These are phyloP conservation scores for Naja naja DNA, from an alignment of 2,113 vertebrate species.

Conservation along the genomic window DNA sequence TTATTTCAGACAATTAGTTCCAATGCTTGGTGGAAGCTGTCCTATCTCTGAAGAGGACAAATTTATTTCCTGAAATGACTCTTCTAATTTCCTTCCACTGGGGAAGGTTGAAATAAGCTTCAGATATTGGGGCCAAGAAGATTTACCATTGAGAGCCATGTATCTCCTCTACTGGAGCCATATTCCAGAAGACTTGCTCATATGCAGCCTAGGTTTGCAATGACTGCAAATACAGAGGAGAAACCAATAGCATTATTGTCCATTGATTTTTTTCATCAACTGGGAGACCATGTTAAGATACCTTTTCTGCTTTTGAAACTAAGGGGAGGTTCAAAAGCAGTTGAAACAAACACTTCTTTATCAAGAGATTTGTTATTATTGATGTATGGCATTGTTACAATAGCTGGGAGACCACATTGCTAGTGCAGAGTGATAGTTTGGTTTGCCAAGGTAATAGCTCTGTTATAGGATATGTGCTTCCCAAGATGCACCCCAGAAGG, in stretches of 20 bases:
- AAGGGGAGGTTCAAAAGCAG: not conserved
- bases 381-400: too few species aligned
- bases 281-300: not conserved
- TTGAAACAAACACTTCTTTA: not conserved
- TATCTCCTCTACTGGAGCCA: not conserved
- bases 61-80: not conserved
- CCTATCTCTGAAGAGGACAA: not conserved
- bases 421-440: too few species aligned
- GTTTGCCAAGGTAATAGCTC: too few species aligned
- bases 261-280: not conserved
- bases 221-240: too few species aligned
- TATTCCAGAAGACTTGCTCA: not conserved
- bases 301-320: not conserved
- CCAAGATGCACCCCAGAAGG: too few species aligned
- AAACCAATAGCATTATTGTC: not conserved
- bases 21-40: not conserved
- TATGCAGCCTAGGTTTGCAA: not conserved
- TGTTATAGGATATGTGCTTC: too few species aligned
- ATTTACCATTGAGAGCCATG: too few species aligned
- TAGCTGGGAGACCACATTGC: too few species aligned
- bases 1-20: slow-evolving; percentile 10
- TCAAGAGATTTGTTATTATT: not conserved
- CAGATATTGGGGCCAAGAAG: not conserved
- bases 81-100: not conserved
- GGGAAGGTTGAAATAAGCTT: not conserved